These are phyloP conservation scores for Cardinalis cardinalis DNA, from an alignment of 2,113 vertebrate genomes.

Conservation along the genomic window DNA sequence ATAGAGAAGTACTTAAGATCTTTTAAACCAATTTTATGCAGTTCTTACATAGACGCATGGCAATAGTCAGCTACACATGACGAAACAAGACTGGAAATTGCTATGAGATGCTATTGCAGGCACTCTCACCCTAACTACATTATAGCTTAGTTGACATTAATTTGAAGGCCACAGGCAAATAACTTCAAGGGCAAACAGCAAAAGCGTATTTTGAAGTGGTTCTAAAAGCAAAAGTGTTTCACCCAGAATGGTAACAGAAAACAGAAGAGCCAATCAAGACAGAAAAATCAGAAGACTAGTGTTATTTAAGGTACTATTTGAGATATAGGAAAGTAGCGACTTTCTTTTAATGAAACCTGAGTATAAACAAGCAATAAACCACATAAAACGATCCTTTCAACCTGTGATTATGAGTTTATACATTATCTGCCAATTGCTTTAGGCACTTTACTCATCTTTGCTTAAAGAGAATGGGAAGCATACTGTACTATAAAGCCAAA, in stretches of 20 bases:
- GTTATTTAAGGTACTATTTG: neutral
- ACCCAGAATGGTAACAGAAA: neutral
- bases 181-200: slow-evolving; percentile 18
- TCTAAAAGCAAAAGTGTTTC: neutral
- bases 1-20: neutral
- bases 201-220: neutral
- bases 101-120: neutral
- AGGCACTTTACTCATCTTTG: neutral
- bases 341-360: neutral
- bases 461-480: neutral
- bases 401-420: neutral
- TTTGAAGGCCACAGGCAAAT: slow-evolving; percentile 6
- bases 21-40: slow-evolving; percentile 2
- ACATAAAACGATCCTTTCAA: neutral
- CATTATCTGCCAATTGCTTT: neutral
- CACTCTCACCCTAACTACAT: neutral
- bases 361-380: neutral
- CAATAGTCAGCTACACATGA: neutral
- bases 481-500: neutral
- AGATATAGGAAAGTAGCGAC: neutral
- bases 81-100: neutral
- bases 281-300: neutral
- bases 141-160: slow-evolving; percentile 8
- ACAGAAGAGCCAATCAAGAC: neutral
- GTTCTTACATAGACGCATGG: neutral